A percentile compares a stretch with the other conserved stretches of the same genome.
Evolutionary conservation across 2,797 vertebrate species (phyloP).

Genomic region (Melopsittacus undulatus): DNA sequence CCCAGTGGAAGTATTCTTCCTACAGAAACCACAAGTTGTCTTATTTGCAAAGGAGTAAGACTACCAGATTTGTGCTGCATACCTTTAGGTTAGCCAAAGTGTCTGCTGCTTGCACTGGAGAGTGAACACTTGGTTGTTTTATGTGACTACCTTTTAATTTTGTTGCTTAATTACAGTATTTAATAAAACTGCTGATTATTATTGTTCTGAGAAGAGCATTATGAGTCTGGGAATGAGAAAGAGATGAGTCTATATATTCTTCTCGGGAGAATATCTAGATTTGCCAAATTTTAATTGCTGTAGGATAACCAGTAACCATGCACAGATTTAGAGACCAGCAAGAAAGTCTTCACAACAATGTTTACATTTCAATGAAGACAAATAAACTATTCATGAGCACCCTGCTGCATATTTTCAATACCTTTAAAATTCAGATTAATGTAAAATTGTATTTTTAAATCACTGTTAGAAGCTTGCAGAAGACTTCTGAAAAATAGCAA

Average conservation of each 20-base stretch:
- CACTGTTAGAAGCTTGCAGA: background rate
- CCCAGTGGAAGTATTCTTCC: background rate
- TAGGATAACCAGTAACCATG: background rate
- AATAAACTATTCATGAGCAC: background rate
- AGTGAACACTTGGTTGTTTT: background rate
- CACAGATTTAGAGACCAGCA: background rate
- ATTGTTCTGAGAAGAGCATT: background rate
- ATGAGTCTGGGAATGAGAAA: background rate
- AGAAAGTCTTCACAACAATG: background rate
- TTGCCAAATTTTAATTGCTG: background rate
- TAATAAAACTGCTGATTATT: background rate
- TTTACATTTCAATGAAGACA: background rate
- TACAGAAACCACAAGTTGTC: background rate
- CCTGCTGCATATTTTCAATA: background rate
- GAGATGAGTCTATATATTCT: background rate
- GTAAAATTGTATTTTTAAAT: background rate
- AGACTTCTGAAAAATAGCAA: background rate
- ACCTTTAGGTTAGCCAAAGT: background rate
- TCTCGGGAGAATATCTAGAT: background rate
- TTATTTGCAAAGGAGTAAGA: background rate
- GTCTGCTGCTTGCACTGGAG: background rate
- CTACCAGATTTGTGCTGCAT: background rate
- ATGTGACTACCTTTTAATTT: background rate
- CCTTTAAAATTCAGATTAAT: background rate
- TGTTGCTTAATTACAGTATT: background rate